phyloP scores from a whole-genome alignment of 1,140 invertebrate species.

The Zaprionus ornatus region DNA sequence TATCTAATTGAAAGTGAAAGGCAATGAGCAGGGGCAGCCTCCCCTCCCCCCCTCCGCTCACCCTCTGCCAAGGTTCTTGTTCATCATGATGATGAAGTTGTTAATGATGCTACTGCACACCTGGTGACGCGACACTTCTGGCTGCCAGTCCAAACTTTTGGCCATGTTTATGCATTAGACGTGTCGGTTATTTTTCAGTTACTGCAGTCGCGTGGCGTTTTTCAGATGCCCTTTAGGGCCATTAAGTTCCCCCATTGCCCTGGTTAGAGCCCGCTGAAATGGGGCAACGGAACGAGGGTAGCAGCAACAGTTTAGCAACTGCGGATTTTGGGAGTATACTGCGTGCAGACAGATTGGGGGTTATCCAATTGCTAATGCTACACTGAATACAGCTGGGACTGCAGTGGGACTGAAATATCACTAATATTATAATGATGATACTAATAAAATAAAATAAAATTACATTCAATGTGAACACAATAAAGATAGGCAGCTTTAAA shows the following conservation, averaged over 20 bases:
- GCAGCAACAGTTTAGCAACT: not conserved
- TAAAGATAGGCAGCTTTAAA: no score
- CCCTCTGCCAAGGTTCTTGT: not conserved
- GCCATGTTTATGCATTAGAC: slow-evolving; percentile 77
- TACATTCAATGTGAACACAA: not conserved
- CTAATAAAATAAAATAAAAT: not conserved
- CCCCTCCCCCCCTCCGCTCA: slow-evolving; percentile 1
- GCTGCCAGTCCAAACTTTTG: slow-evolving; percentile 43
- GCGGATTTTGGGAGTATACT: slow-evolving; percentile 7
- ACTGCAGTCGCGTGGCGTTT: slow-evolving; percentile 46
- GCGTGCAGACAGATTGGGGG: not conserved
- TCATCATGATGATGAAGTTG: slow-evolving; percentile 22
- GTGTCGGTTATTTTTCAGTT: slow-evolving; percentile 68
- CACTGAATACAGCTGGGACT: not conserved
- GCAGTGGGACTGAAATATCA: not conserved
- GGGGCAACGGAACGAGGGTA: not conserved
- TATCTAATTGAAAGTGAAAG: slow-evolving; percentile 47
- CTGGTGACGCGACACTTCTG: slow-evolving; percentile 43
- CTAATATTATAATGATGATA: not conserved
- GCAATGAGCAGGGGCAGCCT: slow-evolving; percentile 12
- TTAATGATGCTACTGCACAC: slow-evolving; percentile 45
- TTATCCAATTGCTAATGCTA: not conserved
- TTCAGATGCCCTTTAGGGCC: slow-evolving; percentile 64
- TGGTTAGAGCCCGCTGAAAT: not conserved
- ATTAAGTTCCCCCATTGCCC: slow-evolving; percentile 53